phyloP scores from a whole-genome alignment of 2,888 invertebrate species.

The Drosophila koepferae region DNA sequence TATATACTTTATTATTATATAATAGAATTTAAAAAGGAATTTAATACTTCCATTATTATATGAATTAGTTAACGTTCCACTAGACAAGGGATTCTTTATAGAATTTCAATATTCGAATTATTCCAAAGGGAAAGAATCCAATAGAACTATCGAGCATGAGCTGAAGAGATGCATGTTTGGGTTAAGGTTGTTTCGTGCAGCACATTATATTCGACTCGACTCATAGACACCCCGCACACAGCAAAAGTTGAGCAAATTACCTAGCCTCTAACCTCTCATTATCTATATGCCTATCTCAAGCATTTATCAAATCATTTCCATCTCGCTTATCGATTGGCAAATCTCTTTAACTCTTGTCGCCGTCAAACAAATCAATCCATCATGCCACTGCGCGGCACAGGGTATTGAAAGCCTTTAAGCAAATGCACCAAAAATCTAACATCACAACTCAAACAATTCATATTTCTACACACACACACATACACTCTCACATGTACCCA shows the following conservation, averaged over 20 bases:
- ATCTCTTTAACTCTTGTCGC: neutral
- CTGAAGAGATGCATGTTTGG: neutral
- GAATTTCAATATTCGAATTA: neutral
- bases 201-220: neutral
- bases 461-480: conserved; percentile 11
- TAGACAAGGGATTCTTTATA: neutral
- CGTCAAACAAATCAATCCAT: neutral
- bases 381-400: neutral
- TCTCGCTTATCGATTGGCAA: neutral
- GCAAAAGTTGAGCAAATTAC: too few species aligned
- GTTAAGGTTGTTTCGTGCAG: too few species aligned
- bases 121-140: neutral
- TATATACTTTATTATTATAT: too few species aligned
- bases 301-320: neutral
- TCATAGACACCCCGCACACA: neutral
- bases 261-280: neutral
- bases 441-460: conserved; percentile 7
- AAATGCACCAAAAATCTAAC: conserved; percentile 1
- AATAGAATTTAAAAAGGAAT: too few species aligned
- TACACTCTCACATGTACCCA: neutral
- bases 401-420: conserved; percentile 10
- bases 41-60: too few species aligned
- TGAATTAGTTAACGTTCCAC: too few species aligned
- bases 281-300: neutral
- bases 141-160: neutral